These are phyloP conservation scores for Mallotus villosus DNA, from an alignment of 2,797 vertebrate species.

Conservation along the genomic window DNA sequence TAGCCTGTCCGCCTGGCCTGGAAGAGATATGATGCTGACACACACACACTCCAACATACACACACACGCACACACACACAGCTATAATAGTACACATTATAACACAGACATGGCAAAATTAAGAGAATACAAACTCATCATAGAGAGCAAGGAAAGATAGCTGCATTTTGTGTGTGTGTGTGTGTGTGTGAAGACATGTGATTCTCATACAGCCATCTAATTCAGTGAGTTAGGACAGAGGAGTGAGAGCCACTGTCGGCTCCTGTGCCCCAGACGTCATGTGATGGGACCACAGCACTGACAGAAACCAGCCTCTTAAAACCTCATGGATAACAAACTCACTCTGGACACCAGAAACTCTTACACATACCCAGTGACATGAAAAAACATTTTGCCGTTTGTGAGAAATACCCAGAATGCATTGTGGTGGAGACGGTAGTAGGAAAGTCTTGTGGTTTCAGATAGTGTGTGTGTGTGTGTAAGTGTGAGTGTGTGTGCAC, in stretches of 20 bases:
- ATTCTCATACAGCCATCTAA: neutral
- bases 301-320: no score
- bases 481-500: neutral
- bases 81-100: neutral
- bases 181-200: neutral
- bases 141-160: neutral
- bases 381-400: neutral
- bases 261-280: neutral
- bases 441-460: slow-evolving; percentile 52
- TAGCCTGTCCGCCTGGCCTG: slow-evolving; percentile 21
- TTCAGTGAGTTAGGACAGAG: neutral
- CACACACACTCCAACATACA: slow-evolving; percentile 2
- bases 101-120: neutral
- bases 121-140: neutral
- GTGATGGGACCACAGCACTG: neutral
- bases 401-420: slow-evolving; percentile 19
- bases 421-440: slow-evolving; percentile 14
- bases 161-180: neutral
- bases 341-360: neutral
- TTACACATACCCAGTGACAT: slow-evolving; percentile 1
- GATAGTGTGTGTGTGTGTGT: slow-evolving; percentile 9
- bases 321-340: no score
- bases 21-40: slow-evolving; percentile 35
- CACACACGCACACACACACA: neutral
- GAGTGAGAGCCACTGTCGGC: neutral